These are phyloP conservation scores for Mesorhabditis spiculigera DNA, from an alignment of 2,888 invertebrate genomes.

Conservation along the genomic window DNA sequence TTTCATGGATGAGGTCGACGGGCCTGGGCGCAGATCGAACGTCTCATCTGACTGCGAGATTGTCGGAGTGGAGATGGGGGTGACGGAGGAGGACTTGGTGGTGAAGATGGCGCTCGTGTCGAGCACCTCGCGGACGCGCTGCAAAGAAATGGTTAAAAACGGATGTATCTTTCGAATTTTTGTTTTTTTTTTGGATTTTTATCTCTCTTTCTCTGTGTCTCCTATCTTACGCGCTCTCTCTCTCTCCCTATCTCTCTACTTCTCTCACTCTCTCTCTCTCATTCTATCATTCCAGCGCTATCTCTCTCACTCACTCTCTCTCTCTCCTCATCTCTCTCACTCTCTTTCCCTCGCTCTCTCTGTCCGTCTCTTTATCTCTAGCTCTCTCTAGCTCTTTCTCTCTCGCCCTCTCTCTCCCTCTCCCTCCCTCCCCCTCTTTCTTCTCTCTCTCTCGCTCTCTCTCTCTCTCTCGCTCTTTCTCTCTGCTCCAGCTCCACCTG, in stretches of 20 bases:
- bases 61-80: background rate
- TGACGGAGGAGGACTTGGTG: background rate
- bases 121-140: background rate
- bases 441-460: no score
- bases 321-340: background rate
- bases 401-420: slow-evolving; percentile 25
- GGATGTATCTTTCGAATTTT: background rate
- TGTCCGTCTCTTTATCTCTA: slow-evolving; percentile 14
- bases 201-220: background rate
- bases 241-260: background rate
- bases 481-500: no score
- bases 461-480: no score
- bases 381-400: slow-evolving; percentile 23
- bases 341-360: slow-evolving; percentile 17
- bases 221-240: background rate
- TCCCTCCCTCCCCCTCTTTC: no score
- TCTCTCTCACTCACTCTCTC: slow-evolving; percentile 17
- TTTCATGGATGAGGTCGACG: background rate
- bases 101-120: background rate
- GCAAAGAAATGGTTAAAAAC: background rate
- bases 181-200: background rate
- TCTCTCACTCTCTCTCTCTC: slow-evolving; percentile 11
- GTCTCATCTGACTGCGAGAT: background rate
- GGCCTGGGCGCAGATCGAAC: background rate
- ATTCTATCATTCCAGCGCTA: slow-evolving; percentile 16